A percentile compares a stretch with the other conserved stretches of the same genome.
Evolutionary conservation across 2,797 vertebrate genomes (phyloP).

Genomic region (Tadarida brasiliensis): DNA sequence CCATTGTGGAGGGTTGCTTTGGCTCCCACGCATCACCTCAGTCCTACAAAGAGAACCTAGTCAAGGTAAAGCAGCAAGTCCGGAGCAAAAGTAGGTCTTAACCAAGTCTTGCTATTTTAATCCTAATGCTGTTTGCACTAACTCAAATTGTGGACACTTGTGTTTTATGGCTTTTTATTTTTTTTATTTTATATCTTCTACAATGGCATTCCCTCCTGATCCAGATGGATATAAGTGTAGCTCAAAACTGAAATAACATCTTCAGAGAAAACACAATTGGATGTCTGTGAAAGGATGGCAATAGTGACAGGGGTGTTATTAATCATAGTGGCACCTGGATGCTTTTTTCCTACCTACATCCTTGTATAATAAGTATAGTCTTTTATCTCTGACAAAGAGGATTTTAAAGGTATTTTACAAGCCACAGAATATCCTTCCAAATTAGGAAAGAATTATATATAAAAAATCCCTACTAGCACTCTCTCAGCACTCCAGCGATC

Average conservation of each 20-base stretch:
- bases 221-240: background rate
- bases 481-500: background rate
- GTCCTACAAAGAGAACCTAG: background rate
- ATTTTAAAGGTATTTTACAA: constrained; percentile 48
- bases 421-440: constrained; percentile 9
- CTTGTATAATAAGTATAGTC: background rate
- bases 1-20: background rate
- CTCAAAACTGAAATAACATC: background rate
- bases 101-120: background rate
- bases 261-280: constrained; percentile 12
- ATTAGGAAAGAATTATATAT: background rate
- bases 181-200: background rate
- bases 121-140: background rate
- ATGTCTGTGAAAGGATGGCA: background rate
- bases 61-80: background rate
- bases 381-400: constrained; percentile 42
- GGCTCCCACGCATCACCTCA: background rate
- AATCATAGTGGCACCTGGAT: background rate
- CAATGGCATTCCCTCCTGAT: background rate
- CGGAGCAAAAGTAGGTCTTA: background rate
- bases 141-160: background rate
- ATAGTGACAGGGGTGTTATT: background rate
- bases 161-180: background rate
- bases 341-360: background rate
- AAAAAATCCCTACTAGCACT: constrained; percentile 6